Percentiles rank a stretch among this genome's conserved stretches.
Conservation (phyloP, 2,113 vertebrate genomes). For the Plecturocebus donacophilus region DNA sequence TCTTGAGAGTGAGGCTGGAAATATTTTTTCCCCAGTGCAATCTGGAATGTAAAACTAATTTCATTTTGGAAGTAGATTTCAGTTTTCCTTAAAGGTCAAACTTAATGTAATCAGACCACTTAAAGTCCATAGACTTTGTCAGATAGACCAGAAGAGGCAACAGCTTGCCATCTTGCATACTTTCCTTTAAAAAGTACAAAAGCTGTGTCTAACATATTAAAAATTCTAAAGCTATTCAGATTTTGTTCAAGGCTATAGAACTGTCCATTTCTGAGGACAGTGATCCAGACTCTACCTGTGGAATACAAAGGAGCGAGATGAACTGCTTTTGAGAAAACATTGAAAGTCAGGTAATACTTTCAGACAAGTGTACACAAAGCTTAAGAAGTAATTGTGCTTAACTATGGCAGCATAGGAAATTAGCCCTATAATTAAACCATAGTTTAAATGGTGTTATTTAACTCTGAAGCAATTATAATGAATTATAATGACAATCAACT, state of each 20-base stretch:
- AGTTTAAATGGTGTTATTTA: constrained; percentile 47
- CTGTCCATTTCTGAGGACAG: neutral
- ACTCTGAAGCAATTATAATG: constrained; percentile 40
- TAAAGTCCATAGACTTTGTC: neutral
- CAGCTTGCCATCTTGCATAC: neutral
- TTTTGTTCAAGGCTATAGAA: neutral
- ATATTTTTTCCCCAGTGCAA: neutral
- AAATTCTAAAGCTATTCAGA: neutral
- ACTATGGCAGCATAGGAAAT: constrained; percentile 10
- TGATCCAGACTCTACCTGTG: neutral
- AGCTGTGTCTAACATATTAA: neutral
- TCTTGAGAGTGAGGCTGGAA: constrained; percentile 10
- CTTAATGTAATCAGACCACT: neutral
- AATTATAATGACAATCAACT: constrained; percentile 29
- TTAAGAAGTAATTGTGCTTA: constrained; percentile 45
- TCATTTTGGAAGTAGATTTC: constrained; percentile 7
- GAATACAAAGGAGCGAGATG: neutral
- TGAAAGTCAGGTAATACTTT: neutral
- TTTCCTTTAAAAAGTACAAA: constrained; percentile 4
- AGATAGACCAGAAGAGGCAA: neutral
- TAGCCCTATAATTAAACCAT: too few relatives aligned
- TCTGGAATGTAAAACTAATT: constrained; percentile 55
- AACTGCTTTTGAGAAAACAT: neutral
- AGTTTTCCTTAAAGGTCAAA: constrained; percentile 21
- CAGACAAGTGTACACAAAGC: neutral